Conservation (phyloP, 30 jellyfish, hydroid and myxozoan species). For the Aurelia coerulea region DNA sequence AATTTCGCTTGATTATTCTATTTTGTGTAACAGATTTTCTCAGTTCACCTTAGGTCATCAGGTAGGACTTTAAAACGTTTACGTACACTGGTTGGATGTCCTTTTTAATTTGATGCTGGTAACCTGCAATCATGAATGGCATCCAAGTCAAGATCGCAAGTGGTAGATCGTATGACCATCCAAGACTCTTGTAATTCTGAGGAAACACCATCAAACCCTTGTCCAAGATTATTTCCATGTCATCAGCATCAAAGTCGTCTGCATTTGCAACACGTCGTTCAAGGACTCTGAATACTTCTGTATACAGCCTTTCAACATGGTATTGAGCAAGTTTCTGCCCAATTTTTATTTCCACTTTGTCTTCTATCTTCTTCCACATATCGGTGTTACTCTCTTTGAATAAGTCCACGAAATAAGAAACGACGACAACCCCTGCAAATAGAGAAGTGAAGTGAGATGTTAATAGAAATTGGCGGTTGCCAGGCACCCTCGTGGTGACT, state of each 20-base stretch:
- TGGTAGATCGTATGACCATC: slow-evolving; percentile 39
- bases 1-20: too few relatives aligned
- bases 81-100: slow-evolving; percentile 14
- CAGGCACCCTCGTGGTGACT: too few relatives aligned
- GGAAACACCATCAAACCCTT: slow-evolving; percentile 14
- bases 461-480: too few relatives aligned
- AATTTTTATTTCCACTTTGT: slow-evolving; percentile 23
- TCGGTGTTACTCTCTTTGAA: neutral
- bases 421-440: neutral
- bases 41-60: too few relatives aligned
- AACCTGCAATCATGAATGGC: slow-evolving; percentile 32
- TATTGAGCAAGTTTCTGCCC: slow-evolving; percentile 31
- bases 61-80: too few relatives aligned
- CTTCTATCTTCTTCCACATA: neutral
- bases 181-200: slow-evolving; percentile 17
- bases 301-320: slow-evolving; percentile 8
- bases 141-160: slow-evolving; percentile 10
- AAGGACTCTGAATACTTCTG: slow-evolving; percentile 14
- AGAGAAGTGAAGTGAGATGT: too few relatives aligned
- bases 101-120: slow-evolving; percentile 9
- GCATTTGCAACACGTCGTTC: neutral
- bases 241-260: slow-evolving; percentile 15
- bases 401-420: neutral
- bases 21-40: too few relatives aligned
- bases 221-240: slow-evolving; percentile 13